phyloP scores from a whole-genome alignment of 2,797 vertebrate species.

The Aplochiton taeniatus region DNA sequence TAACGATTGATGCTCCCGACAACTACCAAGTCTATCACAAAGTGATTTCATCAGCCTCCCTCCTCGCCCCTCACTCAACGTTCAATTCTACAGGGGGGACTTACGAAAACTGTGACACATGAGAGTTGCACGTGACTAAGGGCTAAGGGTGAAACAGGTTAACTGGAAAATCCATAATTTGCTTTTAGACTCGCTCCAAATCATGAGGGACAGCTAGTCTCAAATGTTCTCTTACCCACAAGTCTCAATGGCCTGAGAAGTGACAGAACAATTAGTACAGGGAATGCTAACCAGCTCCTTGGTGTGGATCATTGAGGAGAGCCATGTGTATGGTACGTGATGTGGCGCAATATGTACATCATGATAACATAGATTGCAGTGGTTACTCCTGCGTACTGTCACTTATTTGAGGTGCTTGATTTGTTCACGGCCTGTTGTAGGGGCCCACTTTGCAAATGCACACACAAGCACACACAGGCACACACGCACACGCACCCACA shows the following conservation, averaged over 20 bases:
- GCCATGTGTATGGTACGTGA: no score
- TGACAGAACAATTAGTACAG: background rate
- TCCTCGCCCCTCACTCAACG: conserved; percentile 64
- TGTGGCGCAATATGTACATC: no score
- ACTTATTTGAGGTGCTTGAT: no score
- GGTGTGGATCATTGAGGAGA: no score
- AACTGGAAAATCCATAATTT: conserved; percentile 89
- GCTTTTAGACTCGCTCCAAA: conserved; percentile 87
- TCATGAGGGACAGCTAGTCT: conserved; percentile 78
- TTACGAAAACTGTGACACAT: conserved; percentile 63
- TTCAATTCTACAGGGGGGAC: conserved; percentile 78
- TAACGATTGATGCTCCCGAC: conserved; percentile 65
- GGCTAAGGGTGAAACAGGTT: conserved; percentile 74
- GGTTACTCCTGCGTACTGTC: no score
- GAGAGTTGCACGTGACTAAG: conserved; percentile 1
- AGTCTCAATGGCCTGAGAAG: conserved; percentile 70
- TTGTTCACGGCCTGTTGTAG: no score
- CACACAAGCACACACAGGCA: background rate
- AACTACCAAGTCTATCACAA: conserved; percentile 72
- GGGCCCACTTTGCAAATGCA: background rate
- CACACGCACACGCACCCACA: background rate
- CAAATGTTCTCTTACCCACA: conserved; percentile 77
- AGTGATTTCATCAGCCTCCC: conserved; percentile 62
- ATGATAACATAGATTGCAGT: no score
- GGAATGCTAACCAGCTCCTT: background rate